Evolutionary conservation across 2,797 vertebrate genomes (phyloP).

Genomic region (Sylvia borin): DNA sequence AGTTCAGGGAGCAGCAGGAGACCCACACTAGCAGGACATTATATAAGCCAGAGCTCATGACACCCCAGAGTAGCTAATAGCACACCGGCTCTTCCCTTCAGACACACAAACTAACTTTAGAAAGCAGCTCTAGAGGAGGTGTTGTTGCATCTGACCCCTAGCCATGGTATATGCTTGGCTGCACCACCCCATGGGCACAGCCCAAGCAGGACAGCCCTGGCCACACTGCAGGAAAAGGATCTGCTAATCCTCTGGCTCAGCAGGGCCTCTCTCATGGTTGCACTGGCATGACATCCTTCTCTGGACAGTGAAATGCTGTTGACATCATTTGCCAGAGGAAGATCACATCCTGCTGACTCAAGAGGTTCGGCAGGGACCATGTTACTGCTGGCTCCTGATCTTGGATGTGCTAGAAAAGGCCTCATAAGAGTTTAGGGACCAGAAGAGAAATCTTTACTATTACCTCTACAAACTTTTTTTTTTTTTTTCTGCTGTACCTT

Average conservation of each 20-base stretch:
- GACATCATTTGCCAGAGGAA: neutral
- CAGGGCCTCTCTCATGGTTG: neutral
- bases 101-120: neutral
- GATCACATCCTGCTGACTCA: neutral
- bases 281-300: neutral
- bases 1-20: neutral
- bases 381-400: neutral
- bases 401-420: neutral
- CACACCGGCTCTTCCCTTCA: neutral
- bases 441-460: neutral
- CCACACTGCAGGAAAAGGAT: accelerated
- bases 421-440: neutral
- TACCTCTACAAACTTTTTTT: accelerated
- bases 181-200: too few species aligned
- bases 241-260: neutral
- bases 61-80: neutral
- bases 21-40: neutral
- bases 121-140: neutral
- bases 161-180: neutral
- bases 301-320: neutral
- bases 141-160: neutral
- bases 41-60: neutral
- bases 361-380: neutral
- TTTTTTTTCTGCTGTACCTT: neutral
- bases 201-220: too few species aligned